A percentile compares a stretch with the other conserved stretches of the same genome.
Evolutionary conservation across 2,888 invertebrate genomes (phyloP).

Genomic region (Drosophila borealis): DNA sequence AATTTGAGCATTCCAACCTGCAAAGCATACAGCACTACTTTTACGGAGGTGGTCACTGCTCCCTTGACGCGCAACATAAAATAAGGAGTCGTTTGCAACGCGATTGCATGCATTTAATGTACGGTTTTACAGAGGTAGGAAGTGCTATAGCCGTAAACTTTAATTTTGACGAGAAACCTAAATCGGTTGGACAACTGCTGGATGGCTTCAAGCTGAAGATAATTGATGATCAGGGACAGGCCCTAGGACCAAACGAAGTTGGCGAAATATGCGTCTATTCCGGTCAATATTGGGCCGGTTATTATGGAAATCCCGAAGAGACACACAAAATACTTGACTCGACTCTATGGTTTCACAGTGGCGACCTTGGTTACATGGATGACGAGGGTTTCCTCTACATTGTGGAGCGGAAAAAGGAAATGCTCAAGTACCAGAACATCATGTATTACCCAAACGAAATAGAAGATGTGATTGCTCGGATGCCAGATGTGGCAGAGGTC

Average conservation of each 20-base stretch:
- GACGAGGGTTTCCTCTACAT: conserved; percentile 77
- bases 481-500: conserved; percentile 75
- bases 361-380: conserved; percentile 83
- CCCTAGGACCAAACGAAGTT: conserved; percentile 63
- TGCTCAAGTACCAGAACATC: conserved; percentile 75
- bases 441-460: conserved; percentile 81
- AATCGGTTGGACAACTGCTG: conserved; percentile 70
- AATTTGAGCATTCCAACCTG: conserved; percentile 58
- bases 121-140: conserved; percentile 78
- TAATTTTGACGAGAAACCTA: conserved; percentile 61
- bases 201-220: conserved; percentile 71
- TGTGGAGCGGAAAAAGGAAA: conserved; percentile 80
- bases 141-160: conserved; percentile 50
- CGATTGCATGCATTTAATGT: conserved; percentile 64
- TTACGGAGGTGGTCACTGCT: conserved; percentile 68
- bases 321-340: conserved; percentile 64
- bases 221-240: conserved; percentile 60
- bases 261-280: conserved; percentile 77
- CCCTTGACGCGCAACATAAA: conserved; percentile 54
- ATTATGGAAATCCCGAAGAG: conserved; percentile 75
- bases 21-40: conserved; percentile 55
- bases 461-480: conserved; percentile 71
- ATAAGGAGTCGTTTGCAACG: conserved; percentile 60
- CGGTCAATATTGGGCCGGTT: conserved; percentile 76
- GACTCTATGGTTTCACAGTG: conserved; percentile 79